These are phyloP conservation scores for Heliconius ismenius DNA, from an alignment of 2,888 invertebrate species.

Conservation along the genomic window DNA sequence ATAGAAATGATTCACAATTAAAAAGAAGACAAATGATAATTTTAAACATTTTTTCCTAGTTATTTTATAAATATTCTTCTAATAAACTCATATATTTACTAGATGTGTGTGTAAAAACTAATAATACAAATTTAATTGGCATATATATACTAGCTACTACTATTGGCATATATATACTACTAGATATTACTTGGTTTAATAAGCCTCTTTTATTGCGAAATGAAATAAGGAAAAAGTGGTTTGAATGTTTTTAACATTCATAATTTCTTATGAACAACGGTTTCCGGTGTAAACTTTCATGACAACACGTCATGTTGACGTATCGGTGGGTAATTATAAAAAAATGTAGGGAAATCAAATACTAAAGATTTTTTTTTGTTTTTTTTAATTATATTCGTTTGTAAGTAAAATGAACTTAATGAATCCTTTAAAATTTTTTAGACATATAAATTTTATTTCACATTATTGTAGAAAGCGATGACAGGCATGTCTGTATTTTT, in stretches of 20 bases:
- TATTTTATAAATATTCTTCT: too few relatives aligned
- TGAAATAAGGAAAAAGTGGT: slow-evolving; percentile 6
- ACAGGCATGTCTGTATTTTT: neutral
- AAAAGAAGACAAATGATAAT: too few relatives aligned
- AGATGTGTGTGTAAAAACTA: neutral
- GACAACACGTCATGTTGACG: neutral
- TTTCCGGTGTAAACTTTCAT: slow-evolving; percentile 18
- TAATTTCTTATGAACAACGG: neutral
- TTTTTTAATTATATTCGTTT: neutral
- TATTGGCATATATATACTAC: neutral
- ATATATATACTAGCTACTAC: neutral
- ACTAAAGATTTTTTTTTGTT: neutral
- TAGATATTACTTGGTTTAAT: neutral
- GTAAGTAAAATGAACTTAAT: neutral
- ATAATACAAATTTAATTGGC: neutral
- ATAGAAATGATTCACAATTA: too few relatives aligned
- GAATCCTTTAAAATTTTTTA: neutral
- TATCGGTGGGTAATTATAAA: neutral
- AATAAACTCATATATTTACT: too few relatives aligned
- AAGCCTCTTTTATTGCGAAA: neutral
- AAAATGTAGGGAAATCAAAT: neutral
- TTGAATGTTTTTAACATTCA: slow-evolving; percentile 6
- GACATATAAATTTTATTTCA: neutral
- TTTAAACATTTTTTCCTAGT: too few relatives aligned
- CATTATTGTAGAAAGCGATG: neutral